Percentiles rank a stretch among this genome's conserved stretches.
These are phyloP conservation scores for Drosophila pseudotakahashii DNA, from an alignment of 2,888 invertebrate species.

Conservation along the genomic window DNA sequence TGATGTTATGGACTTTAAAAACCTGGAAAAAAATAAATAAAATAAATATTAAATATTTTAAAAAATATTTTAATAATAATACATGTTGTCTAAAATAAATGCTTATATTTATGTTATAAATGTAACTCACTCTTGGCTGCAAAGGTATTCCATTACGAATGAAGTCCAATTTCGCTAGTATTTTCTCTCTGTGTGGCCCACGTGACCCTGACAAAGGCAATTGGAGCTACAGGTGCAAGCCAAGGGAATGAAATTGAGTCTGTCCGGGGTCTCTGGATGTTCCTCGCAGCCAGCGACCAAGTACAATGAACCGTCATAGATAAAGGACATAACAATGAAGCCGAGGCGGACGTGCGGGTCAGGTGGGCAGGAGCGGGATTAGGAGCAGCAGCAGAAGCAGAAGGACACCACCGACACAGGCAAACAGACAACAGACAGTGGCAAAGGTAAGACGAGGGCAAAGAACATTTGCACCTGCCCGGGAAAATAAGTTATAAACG, in stretches of 20 bases:
- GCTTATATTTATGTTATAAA: background rate
- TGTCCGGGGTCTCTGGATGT: constrained; percentile 22
- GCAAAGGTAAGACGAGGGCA: constrained; percentile 47
- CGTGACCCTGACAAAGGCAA: constrained; percentile 61
- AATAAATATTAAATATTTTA: too few relatives aligned
- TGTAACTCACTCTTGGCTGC: background rate
- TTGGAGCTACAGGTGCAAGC: constrained; percentile 61
- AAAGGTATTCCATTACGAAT: too few relatives aligned
- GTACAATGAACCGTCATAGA: constrained; percentile 78
- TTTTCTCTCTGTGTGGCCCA: constrained; percentile 37
- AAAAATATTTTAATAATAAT: too few relatives aligned
- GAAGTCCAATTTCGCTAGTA: too few relatives aligned
- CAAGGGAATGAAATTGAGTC: constrained; percentile 31
- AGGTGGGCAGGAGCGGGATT: constrained; percentile 30
- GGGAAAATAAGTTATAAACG: constrained; percentile 74
- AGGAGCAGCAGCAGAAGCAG: constrained; percentile 13
- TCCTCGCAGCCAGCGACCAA: constrained; percentile 36
- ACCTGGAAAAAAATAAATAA: too few relatives aligned
- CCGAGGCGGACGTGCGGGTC: constrained; percentile 73
- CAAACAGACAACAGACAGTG: constrained; percentile 7
- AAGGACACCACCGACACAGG: background rate
- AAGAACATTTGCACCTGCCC: constrained; percentile 74
- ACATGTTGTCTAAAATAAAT: too few relatives aligned
- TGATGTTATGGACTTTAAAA: background rate
- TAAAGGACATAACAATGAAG: constrained; percentile 78